Percentiles rank a stretch among this genome's conserved stretches.
These are phyloP conservation scores for Momotus momota DNA, from an alignment of 2,797 vertebrate genomes.

Conservation along the genomic window DNA sequence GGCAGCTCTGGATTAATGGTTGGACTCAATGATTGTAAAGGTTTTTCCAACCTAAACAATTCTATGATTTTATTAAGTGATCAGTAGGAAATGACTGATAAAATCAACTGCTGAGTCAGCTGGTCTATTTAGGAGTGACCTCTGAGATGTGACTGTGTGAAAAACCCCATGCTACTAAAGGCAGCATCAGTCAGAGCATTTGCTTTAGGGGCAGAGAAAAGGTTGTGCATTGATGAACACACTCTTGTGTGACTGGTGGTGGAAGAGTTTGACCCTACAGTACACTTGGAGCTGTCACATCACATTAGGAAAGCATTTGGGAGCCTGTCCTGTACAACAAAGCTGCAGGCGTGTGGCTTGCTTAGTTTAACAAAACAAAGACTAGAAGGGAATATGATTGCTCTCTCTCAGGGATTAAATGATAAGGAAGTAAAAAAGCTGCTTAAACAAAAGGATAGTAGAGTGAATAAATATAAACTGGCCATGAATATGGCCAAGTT, in stretches of 20 bases:
- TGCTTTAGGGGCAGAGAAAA: background rate
- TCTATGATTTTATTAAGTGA: background rate
- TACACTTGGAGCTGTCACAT: background rate
- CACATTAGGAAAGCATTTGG: background rate
- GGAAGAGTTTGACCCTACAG: background rate
- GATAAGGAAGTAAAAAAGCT: background rate
- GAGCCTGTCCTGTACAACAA: background rate
- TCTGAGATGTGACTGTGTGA: background rate
- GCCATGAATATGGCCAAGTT: background rate
- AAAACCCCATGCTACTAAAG: background rate
- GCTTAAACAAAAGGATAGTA: background rate
- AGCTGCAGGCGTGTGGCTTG: background rate
- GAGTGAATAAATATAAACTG: background rate
- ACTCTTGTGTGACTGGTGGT: background rate
- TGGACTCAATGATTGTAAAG: background rate
- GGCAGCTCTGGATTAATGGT: background rate
- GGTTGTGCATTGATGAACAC: background rate
- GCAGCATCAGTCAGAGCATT: background rate
- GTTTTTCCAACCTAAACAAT: background rate
- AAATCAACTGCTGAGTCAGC: background rate
- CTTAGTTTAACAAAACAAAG: background rate
- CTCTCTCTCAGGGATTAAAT: background rate
- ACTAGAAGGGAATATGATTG: background rate
- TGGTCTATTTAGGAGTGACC: background rate
- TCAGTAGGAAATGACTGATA: background rate